Base-by-base conservation (phyloP, 2,113 vertebrate genomes). In the Lophotis ruficrista region DNA sequence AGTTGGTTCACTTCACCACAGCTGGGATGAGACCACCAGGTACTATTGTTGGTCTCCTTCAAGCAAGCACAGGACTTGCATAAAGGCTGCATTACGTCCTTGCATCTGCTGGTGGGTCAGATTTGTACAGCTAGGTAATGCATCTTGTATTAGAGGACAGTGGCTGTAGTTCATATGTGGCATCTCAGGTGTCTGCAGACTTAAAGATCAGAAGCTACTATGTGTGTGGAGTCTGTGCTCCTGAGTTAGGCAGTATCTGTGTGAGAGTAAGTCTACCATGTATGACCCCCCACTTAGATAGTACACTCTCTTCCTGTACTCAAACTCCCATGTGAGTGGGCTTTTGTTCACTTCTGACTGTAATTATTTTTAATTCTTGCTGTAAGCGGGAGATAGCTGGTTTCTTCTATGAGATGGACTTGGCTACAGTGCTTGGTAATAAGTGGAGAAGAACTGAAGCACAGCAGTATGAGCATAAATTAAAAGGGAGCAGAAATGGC, bases 311-410 rank as follows among this genome's bases (percentile, higher is more conserved):
- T 48, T 83, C 79, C 60, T 69, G 48, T 68, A 13, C 57, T 48
- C 57, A 4, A 1, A 53, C 13, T 37, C 50, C 17, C 6, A 12
- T 0, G 0, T 33, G 25, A 5, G 13, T 51, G 58, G 56, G 37
- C 35, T 84, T 84, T 58, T 75, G 19, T 84, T 84, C 51, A 25
- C 19, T 84, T 69, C 61, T 69, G 37, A 47, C 15, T 73, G 66
- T 64, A 57, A 62, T 72, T 61, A 28, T 37, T 87, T 80, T 48
- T 54, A 84, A 70, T 80, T 64, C 38, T 70, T 27, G 25, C 22
- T 54, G 12, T 65, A 90, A 75, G 51, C 0, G 2, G 51, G 38
- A 60, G 56, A 28, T 31, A 66, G 43, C 21, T 62, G 31, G 21
- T 75, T 73, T 79, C 62, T 68, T 45, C 60, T 69, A 1, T 43